A percentile compares a stretch with the other conserved stretches of the same genome.
phyloP scores from a whole-genome alignment of 2,888 invertebrate genomes.

The Mycogona germanica region DNA sequence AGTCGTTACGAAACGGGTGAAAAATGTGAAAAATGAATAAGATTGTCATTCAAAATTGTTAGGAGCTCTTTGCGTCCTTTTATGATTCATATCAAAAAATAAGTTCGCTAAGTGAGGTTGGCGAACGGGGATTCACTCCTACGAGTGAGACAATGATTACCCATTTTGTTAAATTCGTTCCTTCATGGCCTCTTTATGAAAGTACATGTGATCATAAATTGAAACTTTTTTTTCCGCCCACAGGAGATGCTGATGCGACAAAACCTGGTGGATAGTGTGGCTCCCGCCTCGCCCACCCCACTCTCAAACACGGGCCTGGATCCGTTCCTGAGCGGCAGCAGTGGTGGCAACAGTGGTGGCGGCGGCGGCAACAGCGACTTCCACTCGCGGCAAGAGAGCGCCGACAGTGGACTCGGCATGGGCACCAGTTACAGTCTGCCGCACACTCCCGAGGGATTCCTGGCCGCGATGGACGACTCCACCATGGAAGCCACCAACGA shows the following conservation, averaged over 20 bases:
- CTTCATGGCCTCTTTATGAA: background rate
- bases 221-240: constrained; percentile 25
- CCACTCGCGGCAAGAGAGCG: constrained; percentile 87
- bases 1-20: too few relatives aligned
- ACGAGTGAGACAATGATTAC: too few relatives aligned
- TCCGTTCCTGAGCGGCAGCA: constrained; percentile 34
- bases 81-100: too few relatives aligned
- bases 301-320: constrained; percentile 27
- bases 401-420: constrained; percentile 75
- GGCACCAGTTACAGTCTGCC: constrained; percentile 75
- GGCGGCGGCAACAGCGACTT: constrained; percentile 50
- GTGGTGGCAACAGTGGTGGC: constrained; percentile 43
- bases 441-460: constrained; percentile 85
- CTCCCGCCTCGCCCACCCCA: constrained; percentile 22
- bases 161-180: too few relatives aligned
- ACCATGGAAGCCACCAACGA: constrained; percentile 59
- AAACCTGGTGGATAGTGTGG: constrained; percentile 24
- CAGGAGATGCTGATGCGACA: constrained; percentile 62
- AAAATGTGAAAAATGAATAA: too few relatives aligned
- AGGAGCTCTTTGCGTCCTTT: too few relatives aligned
- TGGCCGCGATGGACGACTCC: constrained; percentile 70
- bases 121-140: too few relatives aligned
- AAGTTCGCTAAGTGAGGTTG: too few relatives aligned
- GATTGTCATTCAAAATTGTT: too few relatives aligned
- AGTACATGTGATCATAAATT: background rate